Base-by-base conservation (phyloP, 1,140 invertebrate species). In the Drosophila saltans region DNA sequence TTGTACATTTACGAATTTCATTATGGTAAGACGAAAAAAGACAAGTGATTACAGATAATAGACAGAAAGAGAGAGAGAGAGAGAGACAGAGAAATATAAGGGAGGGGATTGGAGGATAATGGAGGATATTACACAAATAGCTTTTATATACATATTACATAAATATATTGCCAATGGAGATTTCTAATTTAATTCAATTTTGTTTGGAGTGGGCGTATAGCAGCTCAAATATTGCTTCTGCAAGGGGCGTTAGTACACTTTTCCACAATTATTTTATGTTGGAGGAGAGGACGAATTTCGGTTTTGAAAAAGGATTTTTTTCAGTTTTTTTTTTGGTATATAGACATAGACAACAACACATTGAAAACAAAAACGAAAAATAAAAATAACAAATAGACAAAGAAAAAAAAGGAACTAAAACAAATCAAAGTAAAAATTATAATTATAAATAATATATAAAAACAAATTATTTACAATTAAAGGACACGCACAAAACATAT, bases 261-360 rank as follows among this genome's bases (percentile, higher is more conserved):
- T 55, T 62, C 63, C 41, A 74, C 71, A 61, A 75, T 74, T 62
- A 66, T 24, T 56, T 75, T 71, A 57, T 60, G 62, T 63, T 41
- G 43, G 61, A 36, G 48, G 58, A 33, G 45, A 24, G 58, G 52
- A 33, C 26, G 16, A 55, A 62, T 71, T 72, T 64, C 48, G 58
- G 43, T 21, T 75, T 72, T 67, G 16, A 30, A 30, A 30, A 3
- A 30, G 28, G 4, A 3, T 36, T 9, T 61, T 57, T 41, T 33
- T 41, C 4, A 30, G 4, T 30, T 26, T 16, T 36, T 28, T 24
- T 11, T 11, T 7, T 58, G 16, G 33, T 66, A 36, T 57, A 76
- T 62, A 77, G 60, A 78, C 75, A 78, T 62, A 78, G 66, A 86
- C 83, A 86, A 86, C 83, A 86, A 89, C 83, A 88, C 82, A 86